A percentile compares a stretch with the other conserved stretches of the same genome.
These are phyloP conservation scores for Glaucidium brasilianum DNA, from an alignment of 2,113 vertebrate species.

Conservation along the genomic window DNA sequence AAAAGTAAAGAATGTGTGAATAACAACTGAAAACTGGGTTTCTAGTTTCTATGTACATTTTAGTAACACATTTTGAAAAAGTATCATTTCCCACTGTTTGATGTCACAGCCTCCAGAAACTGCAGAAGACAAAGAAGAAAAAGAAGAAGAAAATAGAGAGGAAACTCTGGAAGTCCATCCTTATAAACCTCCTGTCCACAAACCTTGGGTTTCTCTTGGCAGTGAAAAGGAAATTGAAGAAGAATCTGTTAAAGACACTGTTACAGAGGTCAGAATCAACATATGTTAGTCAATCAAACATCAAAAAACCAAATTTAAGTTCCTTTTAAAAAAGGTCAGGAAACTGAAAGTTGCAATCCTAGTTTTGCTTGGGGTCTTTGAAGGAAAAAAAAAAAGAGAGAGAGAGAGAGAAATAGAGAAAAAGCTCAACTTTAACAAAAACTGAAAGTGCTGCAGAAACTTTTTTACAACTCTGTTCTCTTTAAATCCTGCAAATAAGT, in stretches of 20 bases:
- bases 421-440: background rate
- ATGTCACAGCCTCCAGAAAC: conserved; percentile 69
- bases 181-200: conserved; percentile 68
- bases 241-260: conserved; percentile 76
- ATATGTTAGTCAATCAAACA: background rate
- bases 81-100: background rate
- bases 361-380: background rate
- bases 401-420: background rate
- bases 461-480: background rate
- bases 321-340: background rate
- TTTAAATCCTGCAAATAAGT: background rate
- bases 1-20: background rate
- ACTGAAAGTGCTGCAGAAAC: background rate
- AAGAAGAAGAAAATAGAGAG: conserved; percentile 59
- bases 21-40: background rate
- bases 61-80: background rate
- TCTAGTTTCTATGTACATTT: background rate
- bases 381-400: background rate
- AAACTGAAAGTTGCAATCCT: background rate
- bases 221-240: conserved; percentile 90
- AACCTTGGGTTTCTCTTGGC: conserved; percentile 86
- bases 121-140: conserved; percentile 53
- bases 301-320: background rate
- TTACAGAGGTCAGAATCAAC: conserved; percentile 71
- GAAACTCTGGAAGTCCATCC: background rate